phyloP scores from a whole-genome alignment of 2,888 invertebrate genomes.

The Atherix ibis region DNA sequence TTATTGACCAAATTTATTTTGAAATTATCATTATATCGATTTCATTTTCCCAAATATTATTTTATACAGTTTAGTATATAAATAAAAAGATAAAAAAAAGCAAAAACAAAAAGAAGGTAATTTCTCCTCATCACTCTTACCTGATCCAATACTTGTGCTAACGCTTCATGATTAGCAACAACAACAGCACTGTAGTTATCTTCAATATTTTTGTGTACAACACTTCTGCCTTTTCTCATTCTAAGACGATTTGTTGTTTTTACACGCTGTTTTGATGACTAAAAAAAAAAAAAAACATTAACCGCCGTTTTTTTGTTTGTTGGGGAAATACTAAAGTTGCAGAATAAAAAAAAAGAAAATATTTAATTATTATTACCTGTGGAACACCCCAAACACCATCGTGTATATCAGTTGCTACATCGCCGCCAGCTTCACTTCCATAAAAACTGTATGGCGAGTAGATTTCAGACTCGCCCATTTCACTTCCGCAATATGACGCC shows the following conservation, averaged over 20 bases:
- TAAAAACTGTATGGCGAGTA: slow-evolving; percentile 68
- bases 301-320: slow-evolving; percentile 26
- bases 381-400: slow-evolving; percentile 32
- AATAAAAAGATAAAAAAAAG: too few species aligned
- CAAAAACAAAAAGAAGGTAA: too few species aligned
- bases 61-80: too few species aligned
- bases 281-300: slow-evolving; percentile 5
- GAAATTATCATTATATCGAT: too few species aligned
- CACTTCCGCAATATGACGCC: slow-evolving; percentile 68
- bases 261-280: slow-evolving; percentile 25
- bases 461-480: slow-evolving; percentile 65
- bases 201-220: slow-evolving; percentile 71
- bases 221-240: slow-evolving; percentile 63
- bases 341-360: slow-evolving; percentile 1
- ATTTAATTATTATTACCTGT: slow-evolving; percentile 17
- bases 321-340: slow-evolving; percentile 9
- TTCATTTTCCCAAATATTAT: too few species aligned
- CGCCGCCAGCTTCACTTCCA: slow-evolving; percentile 38
- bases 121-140: too few species aligned
- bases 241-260: slow-evolving; percentile 47
- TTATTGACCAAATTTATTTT: too few species aligned
- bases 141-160: slow-evolving; percentile 78
- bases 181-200: slow-evolving; percentile 84
- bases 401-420: slow-evolving; percentile 29
- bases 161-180: slow-evolving; percentile 77